Base-by-base conservation (phyloP, 2,888 invertebrate genomes). In the Chloromyia formosa region DNA sequence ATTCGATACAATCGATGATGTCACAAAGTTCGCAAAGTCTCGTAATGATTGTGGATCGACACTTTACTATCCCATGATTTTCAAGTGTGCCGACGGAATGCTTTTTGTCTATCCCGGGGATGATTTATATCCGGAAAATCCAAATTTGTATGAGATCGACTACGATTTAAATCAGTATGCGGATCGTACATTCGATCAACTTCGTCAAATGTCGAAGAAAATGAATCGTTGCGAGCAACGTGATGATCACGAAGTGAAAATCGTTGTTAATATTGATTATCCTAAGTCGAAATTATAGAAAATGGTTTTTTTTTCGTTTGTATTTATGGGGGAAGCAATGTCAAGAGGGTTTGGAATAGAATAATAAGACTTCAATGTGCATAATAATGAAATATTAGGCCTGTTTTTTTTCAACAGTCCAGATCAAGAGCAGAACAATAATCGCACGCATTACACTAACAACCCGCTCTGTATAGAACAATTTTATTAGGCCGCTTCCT, bases 31-130 rank as follows among this genome's bases (percentile, higher is more conserved):
- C 83, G 89, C 92, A 0, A 82, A 85, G 54, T 81, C 88, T 14
- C 87, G 91, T 49, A 88, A 88, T 66, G 82, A 82, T 64, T 81
- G 86, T 66, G 90, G 91, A 54, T 85, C 87, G 76, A 87, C 89
- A 40, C 81, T 89, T 49, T 77, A 84, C 5, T 87, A 88, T 79
- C 90, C 93, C 69, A 84, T 91, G 1, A 78, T 81, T 58, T 82
- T 89, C 75, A 83, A 85, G 74, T 87, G 90, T 68, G 87, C 85
- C 73, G 89, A 93, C 86, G 92, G 92, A 23, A 54, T 79, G 10
- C 80, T 91, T 1, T 82, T 84, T 53, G 77, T 91, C 74, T 81
- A 92, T 71, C 91, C 92, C 80, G 91, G 91, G 5, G 88, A 88
- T 79, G 87, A 86, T 76, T 79, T 84, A 23, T 88, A 88, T 81